These are phyloP conservation scores for Xestobium rufovillosum DNA, from an alignment of 2,888 invertebrate species.

Conservation along the genomic window DNA sequence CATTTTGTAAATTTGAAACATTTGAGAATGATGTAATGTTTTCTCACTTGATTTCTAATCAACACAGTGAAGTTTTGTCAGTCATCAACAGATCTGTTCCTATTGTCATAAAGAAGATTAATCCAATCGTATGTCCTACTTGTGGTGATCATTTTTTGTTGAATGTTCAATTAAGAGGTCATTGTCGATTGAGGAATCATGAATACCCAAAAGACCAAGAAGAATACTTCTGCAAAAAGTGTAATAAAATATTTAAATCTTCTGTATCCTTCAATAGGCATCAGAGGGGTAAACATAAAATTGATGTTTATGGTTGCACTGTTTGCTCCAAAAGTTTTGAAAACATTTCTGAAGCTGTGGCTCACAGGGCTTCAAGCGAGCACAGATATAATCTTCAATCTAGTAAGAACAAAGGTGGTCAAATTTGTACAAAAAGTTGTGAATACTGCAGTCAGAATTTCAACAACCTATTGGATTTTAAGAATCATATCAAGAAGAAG, in stretches of 20 bases:
- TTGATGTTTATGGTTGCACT: constrained; percentile 57
- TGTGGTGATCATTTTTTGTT: constrained; percentile 65
- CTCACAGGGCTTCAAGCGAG: constrained; percentile 57
- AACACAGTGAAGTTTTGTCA: constrained; percentile 65
- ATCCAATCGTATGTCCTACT: constrained; percentile 54
- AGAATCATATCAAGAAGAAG: constrained; percentile 51
- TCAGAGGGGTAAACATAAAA: constrained; percentile 53
- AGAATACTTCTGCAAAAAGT: constrained; percentile 53
- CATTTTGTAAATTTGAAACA: constrained; percentile 65
- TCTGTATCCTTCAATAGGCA: constrained; percentile 61
- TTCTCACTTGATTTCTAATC: constrained; percentile 55
- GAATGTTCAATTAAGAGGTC: constrained; percentile 64
- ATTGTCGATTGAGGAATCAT: constrained; percentile 47
- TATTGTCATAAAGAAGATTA: constrained; percentile 63
- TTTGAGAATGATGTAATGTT: constrained; percentile 58
- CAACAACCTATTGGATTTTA: constrained; percentile 50
- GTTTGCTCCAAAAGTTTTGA: constrained; percentile 59
- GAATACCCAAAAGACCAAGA: constrained; percentile 42
- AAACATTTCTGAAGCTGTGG: constrained; percentile 53
- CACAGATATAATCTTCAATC: constrained; percentile 54
- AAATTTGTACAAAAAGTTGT: constrained; percentile 48
- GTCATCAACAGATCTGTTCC: constrained; percentile 76
- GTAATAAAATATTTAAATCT: constrained; percentile 53
- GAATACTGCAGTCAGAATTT: constrained; percentile 52
- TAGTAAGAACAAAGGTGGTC: constrained; percentile 35